Evolutionary conservation across 2,888 invertebrate genomes (phyloP), one percentile per base, ranked within the genome.

Genomic region (Andricus quercusramuli): DNA sequence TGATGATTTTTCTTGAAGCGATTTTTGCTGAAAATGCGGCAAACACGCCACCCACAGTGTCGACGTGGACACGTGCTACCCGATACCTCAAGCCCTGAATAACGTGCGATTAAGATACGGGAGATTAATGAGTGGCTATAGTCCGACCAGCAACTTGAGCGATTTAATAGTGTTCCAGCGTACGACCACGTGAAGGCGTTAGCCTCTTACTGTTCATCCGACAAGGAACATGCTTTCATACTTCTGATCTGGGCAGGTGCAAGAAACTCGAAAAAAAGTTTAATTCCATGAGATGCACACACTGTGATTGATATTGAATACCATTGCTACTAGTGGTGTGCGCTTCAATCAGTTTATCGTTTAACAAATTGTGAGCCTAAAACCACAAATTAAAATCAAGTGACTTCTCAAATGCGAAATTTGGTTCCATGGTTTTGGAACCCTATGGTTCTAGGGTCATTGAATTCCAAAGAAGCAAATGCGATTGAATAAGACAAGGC

Each of bases 11-110:
- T 56, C 32, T 32, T 9, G 11, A 32, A n/a, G 4, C 4, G 9
- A 74, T 77, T 77, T 77, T 15, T 6, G 77, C 78, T 81, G 59
- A 67, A 66, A 79, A 78, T 78, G 80, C 82, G 80, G 83, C 64
- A 56, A 82, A 76, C 77, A 79, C 78, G 77, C 67, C 37, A 29
- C 74, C 67, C 70, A 65, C 37, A 20, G 79, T 81, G 80, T 80
- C 79, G 81, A 81, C 81, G 79, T 78, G 20, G 51, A 79, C 86
- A 86, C 86, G 86, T 86, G 86, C 80, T 68, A 29, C 47, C 77
- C 22, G 47, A 68, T 70, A 64, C 77, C 44, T 68, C 32, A 51
- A 77, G 82, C 64, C 44, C 81, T 56, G 15, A 15, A 47, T 81
- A 59, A 66, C 37, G 44, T 41, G 20, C 66, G 47, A 81, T 78